These are phyloP conservation scores for Pseudomyrmex pallidus DNA, from an alignment of 1,140 invertebrate species.

Conservation along the genomic window DNA sequence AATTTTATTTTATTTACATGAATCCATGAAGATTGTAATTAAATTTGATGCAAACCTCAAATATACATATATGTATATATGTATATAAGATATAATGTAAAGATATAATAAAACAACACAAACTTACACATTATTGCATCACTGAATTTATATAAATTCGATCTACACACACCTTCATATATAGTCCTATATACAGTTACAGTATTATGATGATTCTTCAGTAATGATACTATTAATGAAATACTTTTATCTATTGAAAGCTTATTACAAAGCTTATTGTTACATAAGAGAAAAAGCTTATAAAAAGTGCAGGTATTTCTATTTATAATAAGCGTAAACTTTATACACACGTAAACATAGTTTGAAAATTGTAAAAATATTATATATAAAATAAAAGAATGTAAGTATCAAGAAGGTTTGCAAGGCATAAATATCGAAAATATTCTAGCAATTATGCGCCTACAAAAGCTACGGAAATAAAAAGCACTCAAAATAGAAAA, in stretches of 20 bases:
- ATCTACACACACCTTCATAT: conserved; percentile 9
- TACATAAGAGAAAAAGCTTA: neutral
- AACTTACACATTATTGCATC: too few relatives aligned
- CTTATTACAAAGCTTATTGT: neutral
- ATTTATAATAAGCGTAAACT: conserved; percentile 32
- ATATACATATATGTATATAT: conserved; percentile 19
- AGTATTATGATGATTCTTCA: too few relatives aligned
- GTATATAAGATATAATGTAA: neutral
- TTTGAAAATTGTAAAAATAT: conserved; percentile 13
- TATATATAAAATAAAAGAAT: conserved; percentile 11
- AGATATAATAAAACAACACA: too few relatives aligned
- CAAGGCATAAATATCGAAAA: conserved; percentile 24
- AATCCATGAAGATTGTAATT: neutral
- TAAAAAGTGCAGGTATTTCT: neutral
- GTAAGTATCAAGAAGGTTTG: neutral
- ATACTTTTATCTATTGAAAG: neutral
- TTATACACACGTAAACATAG: neutral
- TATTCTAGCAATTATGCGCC: neutral
- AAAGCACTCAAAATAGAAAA: conserved; percentile 24
- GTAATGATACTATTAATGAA: neutral
- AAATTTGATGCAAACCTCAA: conserved; percentile 19
- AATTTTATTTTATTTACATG: neutral
- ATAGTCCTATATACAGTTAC: neutral
- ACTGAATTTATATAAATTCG: neutral
- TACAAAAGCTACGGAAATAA: conserved; percentile 21